These are phyloP conservation scores for Dallia pectoralis DNA, from an alignment of 2,797 vertebrate species.

Conservation along the genomic window DNA sequence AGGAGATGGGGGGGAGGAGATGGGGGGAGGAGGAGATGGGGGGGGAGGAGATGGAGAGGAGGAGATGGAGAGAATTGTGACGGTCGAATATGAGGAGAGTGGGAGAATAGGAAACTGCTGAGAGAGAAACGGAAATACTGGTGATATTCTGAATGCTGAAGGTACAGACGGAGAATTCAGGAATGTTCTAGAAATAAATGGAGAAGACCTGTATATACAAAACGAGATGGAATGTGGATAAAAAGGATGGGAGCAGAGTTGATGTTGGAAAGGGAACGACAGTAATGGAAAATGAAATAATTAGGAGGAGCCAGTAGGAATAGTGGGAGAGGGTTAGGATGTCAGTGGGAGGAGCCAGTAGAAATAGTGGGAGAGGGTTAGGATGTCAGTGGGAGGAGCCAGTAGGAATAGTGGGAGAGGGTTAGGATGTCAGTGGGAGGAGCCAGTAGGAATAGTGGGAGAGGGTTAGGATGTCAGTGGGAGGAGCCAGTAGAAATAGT, in stretches of 20 bases:
- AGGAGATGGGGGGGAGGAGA: not conserved
- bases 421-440: not conserved
- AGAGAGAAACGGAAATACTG: conserved; percentile 25
- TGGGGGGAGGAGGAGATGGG: not conserved
- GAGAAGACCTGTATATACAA: conserved; percentile 35
- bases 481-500: conserved; percentile 38
- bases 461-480: conserved; percentile 27
- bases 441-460: conserved; percentile 1
- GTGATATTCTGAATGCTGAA: conserved; percentile 21
- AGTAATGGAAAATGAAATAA: conserved; percentile 26
- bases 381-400: conserved; percentile 31
- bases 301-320: conserved; percentile 27
- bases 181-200: not conserved
- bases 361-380: conserved; percentile 13
- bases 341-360: conserved; percentile 14
- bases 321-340: conserved; percentile 17
- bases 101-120: conserved; percentile 8
- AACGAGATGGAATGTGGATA: conserved; percentile 39
- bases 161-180: conserved; percentile 28
- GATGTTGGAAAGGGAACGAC: conserved; percentile 27
- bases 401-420: not conserved
- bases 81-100: not conserved
- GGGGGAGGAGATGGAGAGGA: not conserved
- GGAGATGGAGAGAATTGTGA: not conserved
- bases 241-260: conserved; percentile 29